Conservation (phyloP, 2,888 invertebrate species). For the Parnassius orleans region DNA sequence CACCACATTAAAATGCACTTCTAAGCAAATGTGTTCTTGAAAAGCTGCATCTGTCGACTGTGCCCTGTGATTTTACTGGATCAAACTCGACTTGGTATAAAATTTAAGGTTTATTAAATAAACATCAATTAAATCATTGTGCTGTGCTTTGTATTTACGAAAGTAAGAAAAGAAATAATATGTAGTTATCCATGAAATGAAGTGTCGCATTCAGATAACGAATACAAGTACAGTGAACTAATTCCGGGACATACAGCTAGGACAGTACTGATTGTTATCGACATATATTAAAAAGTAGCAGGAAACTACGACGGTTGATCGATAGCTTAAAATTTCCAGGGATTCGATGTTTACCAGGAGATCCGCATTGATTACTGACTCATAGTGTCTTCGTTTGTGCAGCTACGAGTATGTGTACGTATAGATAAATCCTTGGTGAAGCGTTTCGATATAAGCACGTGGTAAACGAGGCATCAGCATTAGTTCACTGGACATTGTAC, state of each 20-base stretch:
- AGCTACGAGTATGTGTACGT: constrained; percentile 17
- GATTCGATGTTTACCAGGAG: constrained; percentile 25
- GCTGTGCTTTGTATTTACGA: too few relatives aligned
- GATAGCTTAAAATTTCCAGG: constrained; percentile 28
- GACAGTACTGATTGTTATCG: constrained; percentile 9
- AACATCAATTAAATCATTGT: too few relatives aligned
- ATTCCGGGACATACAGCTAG: not conserved
- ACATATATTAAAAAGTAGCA: constrained; percentile 5
- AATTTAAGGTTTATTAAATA: too few relatives aligned
- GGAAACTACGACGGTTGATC: constrained; percentile 11
- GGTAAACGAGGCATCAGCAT: constrained; percentile 21
- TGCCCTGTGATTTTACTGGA: too few relatives aligned
- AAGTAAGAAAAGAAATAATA: too few relatives aligned
- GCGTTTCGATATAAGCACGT: constrained; percentile 31
- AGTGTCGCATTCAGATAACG: too few relatives aligned
- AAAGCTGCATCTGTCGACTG: too few relatives aligned
- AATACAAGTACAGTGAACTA: not conserved
- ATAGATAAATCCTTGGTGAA: constrained; percentile 30
- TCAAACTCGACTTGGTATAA: too few relatives aligned
- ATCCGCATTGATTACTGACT: constrained; percentile 29
- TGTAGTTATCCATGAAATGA: too few relatives aligned
- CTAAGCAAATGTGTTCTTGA: too few relatives aligned
- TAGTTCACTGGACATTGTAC: constrained; percentile 23
- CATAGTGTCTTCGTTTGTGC: constrained; percentile 30
- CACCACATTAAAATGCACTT: too few relatives aligned